Percentiles rank a stretch among this genome's conserved stretches.
Conservation (phyloP, 92 coral and sea anemone genomes). For the Bergia puertoricense region DNA sequence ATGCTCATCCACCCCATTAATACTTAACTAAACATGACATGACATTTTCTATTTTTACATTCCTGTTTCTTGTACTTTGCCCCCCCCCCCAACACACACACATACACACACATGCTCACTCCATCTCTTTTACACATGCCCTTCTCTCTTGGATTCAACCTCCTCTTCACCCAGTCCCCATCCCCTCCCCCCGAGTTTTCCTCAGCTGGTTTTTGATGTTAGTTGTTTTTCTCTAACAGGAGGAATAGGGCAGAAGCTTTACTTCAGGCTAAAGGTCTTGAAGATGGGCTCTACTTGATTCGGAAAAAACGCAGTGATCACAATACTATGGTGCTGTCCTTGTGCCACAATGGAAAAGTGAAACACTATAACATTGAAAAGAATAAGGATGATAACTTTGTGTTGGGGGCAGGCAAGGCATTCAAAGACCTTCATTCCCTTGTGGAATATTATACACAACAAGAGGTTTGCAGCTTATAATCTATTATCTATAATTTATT, state of each 20-base stretch:
- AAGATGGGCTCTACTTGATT: constrained; percentile 67
- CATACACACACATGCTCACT: no score
- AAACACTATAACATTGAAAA: constrained; percentile 52
- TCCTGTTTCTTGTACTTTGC: no score
- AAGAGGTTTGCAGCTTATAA: constrained; percentile 41
- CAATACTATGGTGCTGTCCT: constrained; percentile 45
- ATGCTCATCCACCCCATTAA: no score
- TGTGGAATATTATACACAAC: constrained; percentile 57
- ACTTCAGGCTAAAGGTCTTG: constrained; percentile 43
- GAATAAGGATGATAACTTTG: constrained; percentile 29
- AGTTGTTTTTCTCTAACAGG: constrained; percentile 37
- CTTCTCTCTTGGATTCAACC: no score
- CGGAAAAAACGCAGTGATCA: constrained; percentile 49
- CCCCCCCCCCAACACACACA: no score
- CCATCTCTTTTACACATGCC: no score
- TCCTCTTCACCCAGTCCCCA: no score
- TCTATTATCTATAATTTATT: not conserved
- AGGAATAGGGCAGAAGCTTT: constrained; percentile 57
- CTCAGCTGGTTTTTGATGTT: not conserved
- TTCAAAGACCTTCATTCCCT: constrained; percentile 60
- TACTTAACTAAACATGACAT: no score
- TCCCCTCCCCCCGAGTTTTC: not conserved
- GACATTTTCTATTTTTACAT: no score
- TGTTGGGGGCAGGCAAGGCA: constrained; percentile 34
- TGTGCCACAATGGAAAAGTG: constrained; percentile 43